Conservation (phyloP, 2,888 invertebrate genomes). For the Epiperipatus broadwayi region DNA sequence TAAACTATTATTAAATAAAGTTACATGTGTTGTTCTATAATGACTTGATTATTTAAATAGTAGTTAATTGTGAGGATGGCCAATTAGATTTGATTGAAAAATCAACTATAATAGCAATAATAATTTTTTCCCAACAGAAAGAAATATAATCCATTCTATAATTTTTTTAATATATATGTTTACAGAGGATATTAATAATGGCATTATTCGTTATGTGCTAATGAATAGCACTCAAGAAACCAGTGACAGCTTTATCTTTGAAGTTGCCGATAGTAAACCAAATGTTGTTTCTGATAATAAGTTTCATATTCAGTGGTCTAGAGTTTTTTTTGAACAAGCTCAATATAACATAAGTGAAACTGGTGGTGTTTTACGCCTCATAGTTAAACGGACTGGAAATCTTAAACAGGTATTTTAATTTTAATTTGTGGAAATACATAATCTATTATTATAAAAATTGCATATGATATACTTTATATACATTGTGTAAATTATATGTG, state of each 20-base stretch:
- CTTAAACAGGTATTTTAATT: slow-evolving; percentile 21
- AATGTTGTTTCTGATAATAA: slow-evolving; percentile 23
- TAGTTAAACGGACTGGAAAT: slow-evolving; percentile 23
- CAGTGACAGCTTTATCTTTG: slow-evolving; percentile 25
- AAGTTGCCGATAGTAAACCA: slow-evolving; percentile 24
- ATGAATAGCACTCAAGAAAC: slow-evolving; percentile 18
- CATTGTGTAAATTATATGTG: not conserved
- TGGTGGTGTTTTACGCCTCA: slow-evolving; percentile 22
- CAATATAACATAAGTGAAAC: slow-evolving; percentile 23
- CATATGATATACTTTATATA: too few species aligned
- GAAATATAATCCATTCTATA: not conserved
- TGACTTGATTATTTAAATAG: too few species aligned
- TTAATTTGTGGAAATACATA: not conserved
- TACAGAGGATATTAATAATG: slow-evolving; percentile 24
- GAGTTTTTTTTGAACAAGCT: slow-evolving; percentile 20
- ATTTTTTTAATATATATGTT: not conserved
- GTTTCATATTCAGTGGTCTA: slow-evolving; percentile 25
- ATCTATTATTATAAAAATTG: not conserved
- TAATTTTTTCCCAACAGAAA: too few species aligned
- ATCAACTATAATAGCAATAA: too few species aligned
- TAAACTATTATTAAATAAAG: too few species aligned
- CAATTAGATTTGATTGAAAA: too few species aligned
- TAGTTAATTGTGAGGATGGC: too few species aligned
- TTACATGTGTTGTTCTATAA: too few species aligned
- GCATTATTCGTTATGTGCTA: slow-evolving; percentile 22